Evolutionary conservation across 2,797 vertebrate species (phyloP).

Genomic region (Somateria mollissima): DNA sequence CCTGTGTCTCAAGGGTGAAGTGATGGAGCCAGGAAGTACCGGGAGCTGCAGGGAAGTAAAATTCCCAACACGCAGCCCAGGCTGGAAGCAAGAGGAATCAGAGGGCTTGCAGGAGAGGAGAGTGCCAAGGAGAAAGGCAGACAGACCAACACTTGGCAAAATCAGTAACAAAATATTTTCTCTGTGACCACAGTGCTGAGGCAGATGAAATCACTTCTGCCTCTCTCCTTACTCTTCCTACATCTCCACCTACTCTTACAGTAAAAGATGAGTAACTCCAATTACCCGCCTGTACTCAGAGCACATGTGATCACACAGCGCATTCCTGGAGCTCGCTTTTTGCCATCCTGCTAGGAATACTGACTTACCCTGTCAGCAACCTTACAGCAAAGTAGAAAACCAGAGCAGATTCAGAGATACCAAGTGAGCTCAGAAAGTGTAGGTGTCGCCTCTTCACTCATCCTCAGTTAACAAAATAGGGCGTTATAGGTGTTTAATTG

Average conservation of each 20-base stretch:
- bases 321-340: background rate
- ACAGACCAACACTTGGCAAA: background rate
- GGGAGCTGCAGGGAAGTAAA: background rate
- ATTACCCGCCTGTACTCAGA: background rate
- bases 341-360: background rate
- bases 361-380: background rate
- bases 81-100: background rate
- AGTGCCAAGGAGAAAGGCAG: slow-evolving; percentile 3
- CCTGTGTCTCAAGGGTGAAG: background rate
- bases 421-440: background rate
- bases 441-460: slow-evolving; percentile 15
- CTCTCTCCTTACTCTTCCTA: background rate
- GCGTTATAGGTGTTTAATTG: slow-evolving; percentile 56
- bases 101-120: background rate
- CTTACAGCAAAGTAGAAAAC: slow-evolving; percentile 9
- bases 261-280: slow-evolving; percentile 38
- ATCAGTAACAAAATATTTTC: background rate
- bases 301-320: background rate
- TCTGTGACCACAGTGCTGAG: slow-evolving; percentile 4
- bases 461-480: slow-evolving; percentile 20
- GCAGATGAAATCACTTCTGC: slow-evolving; percentile 8
- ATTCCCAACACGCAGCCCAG: background rate
- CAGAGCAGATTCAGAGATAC: slow-evolving; percentile 20
- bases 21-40: background rate
- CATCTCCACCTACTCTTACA: slow-evolving; percentile 3